Evolutionary conservation across 2,888 invertebrate genomes (phyloP), one percentile per base, ranked within the genome.

Genomic region (Odontocerum albicorne): DNA sequence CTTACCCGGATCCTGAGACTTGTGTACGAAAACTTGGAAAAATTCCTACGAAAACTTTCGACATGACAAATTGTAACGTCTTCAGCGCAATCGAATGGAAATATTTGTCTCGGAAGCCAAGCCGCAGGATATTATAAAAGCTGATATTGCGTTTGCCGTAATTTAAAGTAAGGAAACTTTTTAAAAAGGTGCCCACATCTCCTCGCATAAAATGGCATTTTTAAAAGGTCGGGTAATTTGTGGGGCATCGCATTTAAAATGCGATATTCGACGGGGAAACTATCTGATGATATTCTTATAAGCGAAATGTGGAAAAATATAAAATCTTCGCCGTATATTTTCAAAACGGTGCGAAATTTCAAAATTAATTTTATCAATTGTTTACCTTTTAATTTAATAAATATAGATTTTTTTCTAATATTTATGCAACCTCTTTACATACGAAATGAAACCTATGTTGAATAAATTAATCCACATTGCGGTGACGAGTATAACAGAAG

Each of bases 61-160:
- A 61, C 61, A 61, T 61, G 61, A 61, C 61, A 61, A 61, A 61
- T 61, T 56, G 61, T 61, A 61, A 57, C 60, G 50, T 55, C 51
- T 57, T 57, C 60, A 52, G 55, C 42, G 57, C 57, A 57, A 57
- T 57, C 60, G 60, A 57, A 60, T 57, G 60, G 60, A 60, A 60
- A 60, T 60, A 59, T 59, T 54, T 42, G 56, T 47, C 46, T 51
- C 46, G 19, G 21, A 27, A 32, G 56, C 19, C 35, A 12, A 12
- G 27, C 27, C 27, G 27, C n/a, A n/a, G n/a, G 40, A 42, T 31
- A n/a, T 15, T 16, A 17, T 6, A 12, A 16, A 17, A 35, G 13
- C 46, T 20, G 46, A 20, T 17, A 19, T 36, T 15, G 20, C 35
- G 35, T 32, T 44, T 17, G n/a, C 32, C 19, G 32, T 44, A 20